These are phyloP conservation scores for Cotesia typhae DNA, from an alignment of 1,140 invertebrate species.

Conservation along the genomic window DNA sequence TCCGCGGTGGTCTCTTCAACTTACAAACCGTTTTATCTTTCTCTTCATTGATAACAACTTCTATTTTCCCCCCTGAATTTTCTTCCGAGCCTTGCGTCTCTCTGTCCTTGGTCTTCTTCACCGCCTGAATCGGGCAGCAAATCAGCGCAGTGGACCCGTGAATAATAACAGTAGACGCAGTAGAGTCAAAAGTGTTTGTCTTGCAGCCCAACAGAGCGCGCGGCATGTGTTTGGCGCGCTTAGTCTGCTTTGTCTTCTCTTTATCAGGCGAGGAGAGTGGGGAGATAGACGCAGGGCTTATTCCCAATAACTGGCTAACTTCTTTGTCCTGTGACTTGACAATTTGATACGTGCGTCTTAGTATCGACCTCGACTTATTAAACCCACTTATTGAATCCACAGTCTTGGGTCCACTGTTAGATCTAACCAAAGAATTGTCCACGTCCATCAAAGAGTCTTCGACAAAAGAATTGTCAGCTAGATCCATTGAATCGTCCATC, in stretches of 20 bases:
- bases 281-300: background rate
- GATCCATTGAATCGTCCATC: too few relatives aligned
- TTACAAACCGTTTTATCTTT: constrained; percentile 14
- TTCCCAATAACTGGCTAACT: background rate
- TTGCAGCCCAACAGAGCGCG: constrained; percentile 16
- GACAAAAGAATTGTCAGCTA: too few relatives aligned
- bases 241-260: background rate
- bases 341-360: background rate
- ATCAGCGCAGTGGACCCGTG: constrained; percentile 10
- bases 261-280: background rate
- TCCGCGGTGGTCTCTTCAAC: constrained; percentile 57
- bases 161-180: background rate
- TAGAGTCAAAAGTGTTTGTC: background rate
- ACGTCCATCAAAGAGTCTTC: too few relatives aligned
- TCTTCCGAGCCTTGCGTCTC: background rate
- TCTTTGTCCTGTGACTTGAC: background rate
- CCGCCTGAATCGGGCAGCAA: background rate
- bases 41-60: background rate
- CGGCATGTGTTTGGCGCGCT: constrained; percentile 3
- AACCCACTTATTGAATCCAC: too few relatives aligned
- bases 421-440: too few relatives aligned
- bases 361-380: background rate
- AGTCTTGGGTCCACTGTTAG: too few relatives aligned
- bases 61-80: background rate
- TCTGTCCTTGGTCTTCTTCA: background rate